Evolutionary conservation across 2,113 vertebrate genomes (phyloP).

Genomic region (Saguinus midas): DNA sequence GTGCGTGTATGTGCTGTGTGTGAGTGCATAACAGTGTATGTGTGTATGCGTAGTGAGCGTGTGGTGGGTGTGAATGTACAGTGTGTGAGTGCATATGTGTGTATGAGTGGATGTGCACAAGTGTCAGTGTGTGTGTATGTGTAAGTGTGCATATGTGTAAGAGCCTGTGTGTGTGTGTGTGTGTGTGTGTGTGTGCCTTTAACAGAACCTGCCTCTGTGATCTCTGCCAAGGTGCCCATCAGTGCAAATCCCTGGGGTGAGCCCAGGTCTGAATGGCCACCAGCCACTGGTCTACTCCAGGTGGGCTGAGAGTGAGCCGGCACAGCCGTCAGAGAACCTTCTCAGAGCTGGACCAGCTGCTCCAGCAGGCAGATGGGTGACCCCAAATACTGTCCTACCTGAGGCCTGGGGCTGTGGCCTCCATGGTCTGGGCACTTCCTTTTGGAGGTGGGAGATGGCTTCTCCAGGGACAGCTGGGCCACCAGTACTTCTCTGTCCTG

Average conservation of each 20-base stretch:
- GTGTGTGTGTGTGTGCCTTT: too few species aligned
- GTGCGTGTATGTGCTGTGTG: background rate
- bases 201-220: too few species aligned
- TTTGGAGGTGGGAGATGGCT: background rate
- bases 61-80: background rate
- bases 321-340: background rate
- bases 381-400: background rate
- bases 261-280: background rate
- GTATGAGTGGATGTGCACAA: background rate
- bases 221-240: background rate
- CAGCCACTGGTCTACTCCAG: too few species aligned
- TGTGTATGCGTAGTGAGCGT: background rate
- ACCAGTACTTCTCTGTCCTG: background rate
- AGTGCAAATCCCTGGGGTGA: rapidly evolving
- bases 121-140: background rate
- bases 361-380: background rate
- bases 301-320: background rate
- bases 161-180: too few species aligned
- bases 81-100: background rate
- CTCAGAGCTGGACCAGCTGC: background rate
- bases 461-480: background rate
- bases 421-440: background rate
- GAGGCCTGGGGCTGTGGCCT: background rate
- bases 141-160: background rate
- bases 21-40: too few species aligned